Evolutionary conservation across 2,797 vertebrate genomes (phyloP).

Genomic region (Lepilemur septentrionalis): DNA sequence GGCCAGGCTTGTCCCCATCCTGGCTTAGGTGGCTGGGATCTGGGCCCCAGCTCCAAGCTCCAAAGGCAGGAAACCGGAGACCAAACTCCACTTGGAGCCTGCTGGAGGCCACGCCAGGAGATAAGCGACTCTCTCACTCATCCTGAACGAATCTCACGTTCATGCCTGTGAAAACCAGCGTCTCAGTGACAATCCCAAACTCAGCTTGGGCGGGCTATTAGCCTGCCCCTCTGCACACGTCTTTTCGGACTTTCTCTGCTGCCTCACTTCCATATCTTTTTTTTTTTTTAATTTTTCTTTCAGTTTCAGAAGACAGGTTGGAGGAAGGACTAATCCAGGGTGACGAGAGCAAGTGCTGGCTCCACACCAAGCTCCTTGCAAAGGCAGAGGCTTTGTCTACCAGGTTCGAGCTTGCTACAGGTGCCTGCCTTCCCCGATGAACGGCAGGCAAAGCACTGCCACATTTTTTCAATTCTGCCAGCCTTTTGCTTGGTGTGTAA

Average conservation of each 20-base stretch:
- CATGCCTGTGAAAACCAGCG: not conserved
- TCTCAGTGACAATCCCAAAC: not conserved
- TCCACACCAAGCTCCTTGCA: not conserved
- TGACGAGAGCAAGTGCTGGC: not conserved
- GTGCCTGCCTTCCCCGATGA: not conserved
- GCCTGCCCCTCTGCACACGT: rapidly evolving
- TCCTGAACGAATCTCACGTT: rapidly evolving
- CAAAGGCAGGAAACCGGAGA: not conserved
- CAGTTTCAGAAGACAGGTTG: not conserved
- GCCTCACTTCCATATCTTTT: not conserved
- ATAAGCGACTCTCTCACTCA: not conserved
- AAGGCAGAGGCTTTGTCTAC: not conserved
- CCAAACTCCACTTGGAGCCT: not conserved
- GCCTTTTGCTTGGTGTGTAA: not conserved
- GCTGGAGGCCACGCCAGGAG: not conserved
- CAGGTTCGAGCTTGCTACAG: not conserved
- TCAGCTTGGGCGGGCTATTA: not conserved
- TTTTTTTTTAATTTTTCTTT: not conserved
- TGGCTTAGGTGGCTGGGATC: not conserved
- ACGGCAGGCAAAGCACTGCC: not conserved
- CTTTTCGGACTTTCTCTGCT: not conserved
- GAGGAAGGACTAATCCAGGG: not conserved
- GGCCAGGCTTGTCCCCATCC: not conserved
- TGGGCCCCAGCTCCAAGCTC: not conserved
- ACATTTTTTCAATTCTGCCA: not conserved